Base-by-base conservation (phyloP, 35 echinoderm and acorn worm species). In the Lytechinus pictus region DNA sequence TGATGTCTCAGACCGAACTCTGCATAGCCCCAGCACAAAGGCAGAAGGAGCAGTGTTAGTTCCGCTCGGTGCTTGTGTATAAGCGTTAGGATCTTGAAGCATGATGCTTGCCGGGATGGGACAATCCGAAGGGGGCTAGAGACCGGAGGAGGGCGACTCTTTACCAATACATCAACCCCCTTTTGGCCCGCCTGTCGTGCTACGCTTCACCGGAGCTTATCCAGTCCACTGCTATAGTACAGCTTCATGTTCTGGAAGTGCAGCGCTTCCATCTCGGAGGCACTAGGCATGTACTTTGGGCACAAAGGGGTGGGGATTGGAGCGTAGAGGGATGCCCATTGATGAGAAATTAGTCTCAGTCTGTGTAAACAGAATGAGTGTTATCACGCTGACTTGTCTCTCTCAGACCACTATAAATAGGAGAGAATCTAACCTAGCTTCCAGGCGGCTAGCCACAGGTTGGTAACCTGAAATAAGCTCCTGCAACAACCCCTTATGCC, bases 341-440 rank as follows among this genome's bases (percentile, higher is more conserved):
- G 88, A 54, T 90, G 88, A 90, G 28, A 90, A 90, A 90, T 90
- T 90, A 90, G 88, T 90, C 88, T 33, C 88, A 52, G 88, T 90
- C 88, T 90, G 88, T 90, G 88, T 90, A 52, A 90, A 90, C 88
- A 90, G 88, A 90, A 27, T 44, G 16, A 33, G 88, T 90, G 29
- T 90, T 90, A 90, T 90, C 88, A 54, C 52, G 88, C 88, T 90
- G 88, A 54, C 88, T 90, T 12, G 88, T 53, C 52, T 21, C 5
- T 79, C 66, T 79, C 61, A 72, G 10, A 72, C 5, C 61, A 13
- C 66, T 79, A 79, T 24, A 79, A 79, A 79, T 79, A 79, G 66
- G 66, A 79, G 66, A 79, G 3, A 24, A 79, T 24, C 16, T 79
- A 79, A 79, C 66, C 66, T 79, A 79, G 66, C 66, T 79, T 24